Evolutionary conservation across 1,140 invertebrate species (phyloP), one percentile per base, ranked within the genome.

Genomic region (Uloborus diversus): DNA sequence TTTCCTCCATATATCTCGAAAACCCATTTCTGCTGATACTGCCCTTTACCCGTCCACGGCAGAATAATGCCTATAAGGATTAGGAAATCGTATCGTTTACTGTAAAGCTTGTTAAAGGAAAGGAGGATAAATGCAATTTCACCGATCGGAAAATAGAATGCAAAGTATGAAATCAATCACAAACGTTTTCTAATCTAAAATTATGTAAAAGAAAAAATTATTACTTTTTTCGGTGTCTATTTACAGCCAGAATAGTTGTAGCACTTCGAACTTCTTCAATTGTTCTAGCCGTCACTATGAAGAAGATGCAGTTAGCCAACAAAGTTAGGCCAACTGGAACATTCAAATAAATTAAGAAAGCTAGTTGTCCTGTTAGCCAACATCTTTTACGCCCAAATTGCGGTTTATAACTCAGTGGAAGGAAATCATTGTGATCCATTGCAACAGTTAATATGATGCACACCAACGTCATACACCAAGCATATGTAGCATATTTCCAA

Each of bases 231-330:
- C 53, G 66, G 28, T 81, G 69, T 0, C 59, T 20, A 28, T 76
- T 81, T 20, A 47, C 32, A 4, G 69, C 56, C 20, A 81, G 51
- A 23, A 66, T 73, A 2, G 62, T 20, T 11, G 85, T 84, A 64
- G 30, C 84, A 47, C 82, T 76, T 65, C 83, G 81, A 23, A 85
- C 81, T 70, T 80, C 64, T 33, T 84, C 70, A 25, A 88, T 84
- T 32, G 83, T 83, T 28, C 64, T 82, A 0, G 86, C 88, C 0
- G 89, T 91, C 76, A 90, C 81, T 2, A 87, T 53, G 82, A 90
- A 91, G 49, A 91, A 86, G 0, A 89, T 73, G 79, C 88, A 86
- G 76, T 92, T 91, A 11, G 9, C 78, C 2, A 83, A 25, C 7
- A 88, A 66, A 4, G 91, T 88, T 1, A 84, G 20, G n/a, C 80